Base-by-base conservation (phyloP, 2,113 vertebrate genomes). In the Phrynosoma blainvillii region DNA sequence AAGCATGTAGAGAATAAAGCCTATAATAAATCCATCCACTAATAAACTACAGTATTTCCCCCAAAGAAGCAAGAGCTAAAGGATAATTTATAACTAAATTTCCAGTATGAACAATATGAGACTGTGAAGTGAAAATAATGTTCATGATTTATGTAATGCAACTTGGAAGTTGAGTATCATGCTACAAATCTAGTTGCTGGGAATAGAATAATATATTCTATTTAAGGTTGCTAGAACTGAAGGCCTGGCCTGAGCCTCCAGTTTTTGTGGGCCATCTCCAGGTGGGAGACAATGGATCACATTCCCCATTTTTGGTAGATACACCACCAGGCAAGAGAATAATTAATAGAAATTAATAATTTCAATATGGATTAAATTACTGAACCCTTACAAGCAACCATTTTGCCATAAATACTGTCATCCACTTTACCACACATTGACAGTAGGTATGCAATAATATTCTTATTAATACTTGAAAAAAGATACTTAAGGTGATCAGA, bases 1-100 rank as follows among this genome's bases (percentile, higher is more conserved):
- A 62, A 82, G 62, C 84, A 91, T 84, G 5, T 5, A 82, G 16
- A 25, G 5, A 83, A 87, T 77, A 89, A 32, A 68, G 42, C 2
- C 79, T 79, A 30, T 87, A 56, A 90, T 68, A 47, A 85, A 52
- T 21, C 76, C 0, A 0, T n/a, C 23, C 2, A 65, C 2, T 11
- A 65, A 36, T 82, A n/a, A 82, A 86, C 68, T 4, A 90, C 32
- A 40, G 36, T 27, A 68, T 27, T 66, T 82, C 40, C 10, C 13
- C 66, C 23, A 5, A 82, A 68, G 87, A 23, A 2, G 30, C 87
- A 30, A 30, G 66, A 79, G 23, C 10, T 56, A 80, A 75, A 68
- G 86, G 2, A 16, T 0, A 0, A 71, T 65, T 10, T 80, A 77
- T 79, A 89, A 81, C 62, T 18, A 65, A 5, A 86, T 89, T 75